Percentiles rank a stretch among this genome's conserved stretches.
Evolutionary conservation across 2,113 vertebrate species (phyloP).

Genomic region (Festucalex cinctus): DNA sequence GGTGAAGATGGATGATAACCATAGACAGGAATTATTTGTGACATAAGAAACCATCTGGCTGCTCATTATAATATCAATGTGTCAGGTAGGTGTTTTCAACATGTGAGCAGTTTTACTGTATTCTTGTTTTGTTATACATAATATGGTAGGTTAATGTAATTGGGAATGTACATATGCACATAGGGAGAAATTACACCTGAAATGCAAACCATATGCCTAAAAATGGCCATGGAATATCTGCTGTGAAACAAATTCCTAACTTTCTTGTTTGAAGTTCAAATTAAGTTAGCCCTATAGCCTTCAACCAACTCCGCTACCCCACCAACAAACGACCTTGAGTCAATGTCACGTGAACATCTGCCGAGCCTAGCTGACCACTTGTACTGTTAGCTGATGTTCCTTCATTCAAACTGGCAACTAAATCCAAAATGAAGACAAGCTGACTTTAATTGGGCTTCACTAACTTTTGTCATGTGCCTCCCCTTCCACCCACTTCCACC

Average conservation of each 20-base stretch:
- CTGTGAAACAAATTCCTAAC: neutral
- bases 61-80: neutral
- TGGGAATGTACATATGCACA: neutral
- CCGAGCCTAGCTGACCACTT: conserved; percentile 20
- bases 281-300: neutral
- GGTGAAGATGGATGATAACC: neutral
- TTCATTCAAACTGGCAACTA: neutral
- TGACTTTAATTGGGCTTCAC: neutral
- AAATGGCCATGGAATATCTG: no score
- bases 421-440: neutral
- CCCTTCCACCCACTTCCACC: neutral
- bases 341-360: conserved; percentile 61
- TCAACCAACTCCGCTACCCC: neutral
- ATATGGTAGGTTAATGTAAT: no score
- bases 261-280: neutral
- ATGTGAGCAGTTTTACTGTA: no score
- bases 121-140: no score
- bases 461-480: neutral
- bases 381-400: neutral
- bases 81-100: neutral
- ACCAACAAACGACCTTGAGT: conserved; percentile 47
- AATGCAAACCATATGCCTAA: neutral
- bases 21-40: neutral
- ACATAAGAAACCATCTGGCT: neutral
- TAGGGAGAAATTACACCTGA: neutral